These are phyloP conservation scores for Apostichopus parvimensis DNA, from an alignment of 35 echinoderm and acorn worm genomes.

Conservation along the genomic window DNA sequence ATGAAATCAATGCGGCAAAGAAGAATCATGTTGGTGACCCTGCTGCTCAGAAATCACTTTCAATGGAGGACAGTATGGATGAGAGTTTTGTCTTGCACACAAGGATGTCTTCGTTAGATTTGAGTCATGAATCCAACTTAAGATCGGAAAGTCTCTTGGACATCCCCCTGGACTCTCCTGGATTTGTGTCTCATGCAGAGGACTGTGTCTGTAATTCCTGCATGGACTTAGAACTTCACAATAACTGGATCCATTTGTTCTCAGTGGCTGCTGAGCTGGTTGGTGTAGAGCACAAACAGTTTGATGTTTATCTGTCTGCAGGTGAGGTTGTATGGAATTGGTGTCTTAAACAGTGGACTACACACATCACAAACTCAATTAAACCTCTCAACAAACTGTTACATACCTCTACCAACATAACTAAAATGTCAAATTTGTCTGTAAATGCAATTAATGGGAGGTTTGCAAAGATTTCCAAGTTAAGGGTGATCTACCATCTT, in stretches of 20 bases:
- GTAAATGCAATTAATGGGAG: not conserved
- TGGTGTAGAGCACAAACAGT: conserved; percentile 48
- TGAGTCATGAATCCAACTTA: not conserved
- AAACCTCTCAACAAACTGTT: not conserved
- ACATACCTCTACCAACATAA: not conserved
- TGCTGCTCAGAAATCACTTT: not conserved
- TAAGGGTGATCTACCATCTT: not conserved
- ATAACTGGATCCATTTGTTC: conserved; percentile 16
- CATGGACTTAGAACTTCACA: conserved; percentile 13
- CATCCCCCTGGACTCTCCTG: not conserved
- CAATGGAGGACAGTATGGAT: conserved; percentile 20
- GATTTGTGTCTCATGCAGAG: not conserved
- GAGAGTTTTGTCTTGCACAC: conserved; percentile 47
- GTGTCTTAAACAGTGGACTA: not conserved
- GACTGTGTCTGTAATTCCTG: conserved; percentile 8
- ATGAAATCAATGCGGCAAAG: not conserved
- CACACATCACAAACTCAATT: not conserved
- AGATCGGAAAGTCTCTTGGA: not conserved
- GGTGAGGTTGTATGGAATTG: conserved; percentile 35
- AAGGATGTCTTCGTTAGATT: conserved; percentile 28
- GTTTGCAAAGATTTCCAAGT: conserved; percentile 7
- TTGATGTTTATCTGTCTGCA: not conserved
- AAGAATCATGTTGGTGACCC: not conserved
- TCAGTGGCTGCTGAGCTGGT: conserved; percentile 18
- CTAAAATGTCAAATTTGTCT: not conserved